Base-by-base conservation (phyloP, 2,888 invertebrate genomes). In the Steinernema hermaphroditum region DNA sequence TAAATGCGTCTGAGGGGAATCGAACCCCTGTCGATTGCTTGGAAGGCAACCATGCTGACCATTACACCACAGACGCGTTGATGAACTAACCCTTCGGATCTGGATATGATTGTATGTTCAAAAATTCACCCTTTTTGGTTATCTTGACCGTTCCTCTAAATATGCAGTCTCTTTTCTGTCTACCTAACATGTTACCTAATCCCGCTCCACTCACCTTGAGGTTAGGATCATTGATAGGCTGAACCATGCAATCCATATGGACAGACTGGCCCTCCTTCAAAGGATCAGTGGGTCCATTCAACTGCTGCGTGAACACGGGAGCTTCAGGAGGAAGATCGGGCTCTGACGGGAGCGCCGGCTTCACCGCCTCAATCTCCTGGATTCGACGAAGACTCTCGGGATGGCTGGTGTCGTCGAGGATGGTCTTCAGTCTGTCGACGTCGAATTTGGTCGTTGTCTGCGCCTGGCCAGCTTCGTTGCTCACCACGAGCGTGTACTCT, bases 161-260 rank as follows among this genome's bases (percentile, higher is more conserved):
- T n/a, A n/a, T n/a, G n/a, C n/a, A n/a, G n/a, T n/a, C n/a, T n/a
- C n/a, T n/a, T n/a, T n/a, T n/a, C n/a, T n/a, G n/a, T n/a, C n/a
- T n/a, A n/a, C n/a, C n/a, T n/a, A n/a, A n/a, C n/a, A 4, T 37
- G 37, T 12, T 37, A 37, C 4, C 32, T 32, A 22, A 29, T 19
- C 27, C 44, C 72, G 14, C 16, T 74, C 19, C 72, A 27, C 68
- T 71, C n/a, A 94, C 93, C 88, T 92, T 93, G 16, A 96, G 90
- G 24, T 93, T 93, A 34, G 94, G 93, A 89, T 96, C 95, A 68
- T 94, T 94, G 74, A 95, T 94, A 14, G 95, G 95, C 84, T 94
- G 94, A 70, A 95, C 91, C 77, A 94, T 91, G 85, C 94, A 93
- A 88, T 96, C 95, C 82, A 86, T 80, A 70, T 70, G 70, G 29